Evolutionary conservation across 1,140 invertebrate species (phyloP), one percentile per base, ranked within the genome.

Genomic region (Dinoponera quadriceps): DNA sequence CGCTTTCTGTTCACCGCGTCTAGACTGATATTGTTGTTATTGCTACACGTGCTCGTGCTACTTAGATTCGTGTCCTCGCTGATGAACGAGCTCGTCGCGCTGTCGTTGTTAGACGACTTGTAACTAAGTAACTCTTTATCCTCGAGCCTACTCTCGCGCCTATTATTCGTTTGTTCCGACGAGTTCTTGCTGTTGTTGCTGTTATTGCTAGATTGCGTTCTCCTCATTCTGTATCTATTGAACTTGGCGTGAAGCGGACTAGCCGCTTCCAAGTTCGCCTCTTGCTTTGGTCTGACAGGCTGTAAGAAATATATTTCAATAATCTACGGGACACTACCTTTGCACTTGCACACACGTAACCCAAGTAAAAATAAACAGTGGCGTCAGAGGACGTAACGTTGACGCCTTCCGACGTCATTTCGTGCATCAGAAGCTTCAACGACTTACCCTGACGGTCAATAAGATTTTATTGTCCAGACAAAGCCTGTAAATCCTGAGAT

Each of bases 401-500:
- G 48, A 68, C 44, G 25, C 1, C 5, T n/a, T 29, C 9, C n/a
- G 29, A 65, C 5, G 20, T 14, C 20, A 18, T 13, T 14, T 54
- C 3, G 38, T 0, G 11, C 20, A 0, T 73, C 44, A 54, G 2
- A 16, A 25, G 13, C 7, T 25, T 55, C 57, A 63, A 1, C 11
- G 0, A 59, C 60, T 87, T 87, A 93, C 92, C 90, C 91, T 91
- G 0, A 91, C 89, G 0, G 88, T 89, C 11, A 90, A 92, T 9
- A 93, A 51, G 74, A 94, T 84, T 74, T 91, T 91, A 81, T 94
- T 94, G 75, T 93, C 91, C 44, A 94, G 85, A 78, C 85, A 90
- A 68, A 95, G 95, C 49, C 92, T 93, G 85, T 96, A 96, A 72
- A 96, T 92, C 33, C 96, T 89, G 3, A 96, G 85, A 92, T 96